These are phyloP conservation scores for Planococcus citri DNA, from an alignment of 1,140 invertebrate species.

Conservation along the genomic window DNA sequence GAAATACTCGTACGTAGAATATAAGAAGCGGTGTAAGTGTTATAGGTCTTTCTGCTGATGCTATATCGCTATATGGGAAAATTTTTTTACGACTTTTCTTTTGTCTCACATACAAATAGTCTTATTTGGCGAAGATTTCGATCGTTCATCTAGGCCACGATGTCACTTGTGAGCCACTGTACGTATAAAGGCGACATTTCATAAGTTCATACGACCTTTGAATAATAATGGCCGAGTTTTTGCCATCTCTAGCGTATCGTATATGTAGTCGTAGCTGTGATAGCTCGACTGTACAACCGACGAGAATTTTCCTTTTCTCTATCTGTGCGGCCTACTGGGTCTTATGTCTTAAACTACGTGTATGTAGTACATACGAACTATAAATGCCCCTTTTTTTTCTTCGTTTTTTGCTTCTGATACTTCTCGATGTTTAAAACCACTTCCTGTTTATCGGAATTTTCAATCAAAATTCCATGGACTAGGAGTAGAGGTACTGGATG, in stretches of 20 bases:
- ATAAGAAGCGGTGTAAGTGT: neutral
- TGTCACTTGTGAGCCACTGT: neutral
- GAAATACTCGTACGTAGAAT: no score
- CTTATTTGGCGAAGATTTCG: slow-evolving; percentile 12
- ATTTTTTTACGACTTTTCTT: slow-evolving; percentile 14
- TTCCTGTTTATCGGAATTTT: neutral
- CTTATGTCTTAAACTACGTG: neutral
- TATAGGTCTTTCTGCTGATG: slow-evolving; percentile 1
- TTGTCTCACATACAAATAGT: slow-evolving; percentile 15
- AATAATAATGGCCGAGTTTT: slow-evolving; percentile 11
- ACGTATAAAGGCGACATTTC: neutral
- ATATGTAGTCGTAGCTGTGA: no score
- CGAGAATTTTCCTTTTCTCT: neutral
- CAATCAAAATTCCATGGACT: neutral
- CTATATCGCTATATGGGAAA: neutral
- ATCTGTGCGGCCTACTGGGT: no score
- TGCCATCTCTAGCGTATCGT: no score
- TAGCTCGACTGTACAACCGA: neutral
- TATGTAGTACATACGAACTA: no score
- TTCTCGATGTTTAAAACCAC: neutral
- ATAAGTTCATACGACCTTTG: slow-evolving; percentile 14
- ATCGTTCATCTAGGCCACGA: neutral
- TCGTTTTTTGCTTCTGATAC: no score
- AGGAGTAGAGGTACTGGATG: no score
- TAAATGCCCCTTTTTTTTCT: no score